Evolutionary conservation across 2,113 vertebrate genomes (phyloP), one percentile per base, ranked within the genome.

Genomic region (Cololabis saira): DNA sequence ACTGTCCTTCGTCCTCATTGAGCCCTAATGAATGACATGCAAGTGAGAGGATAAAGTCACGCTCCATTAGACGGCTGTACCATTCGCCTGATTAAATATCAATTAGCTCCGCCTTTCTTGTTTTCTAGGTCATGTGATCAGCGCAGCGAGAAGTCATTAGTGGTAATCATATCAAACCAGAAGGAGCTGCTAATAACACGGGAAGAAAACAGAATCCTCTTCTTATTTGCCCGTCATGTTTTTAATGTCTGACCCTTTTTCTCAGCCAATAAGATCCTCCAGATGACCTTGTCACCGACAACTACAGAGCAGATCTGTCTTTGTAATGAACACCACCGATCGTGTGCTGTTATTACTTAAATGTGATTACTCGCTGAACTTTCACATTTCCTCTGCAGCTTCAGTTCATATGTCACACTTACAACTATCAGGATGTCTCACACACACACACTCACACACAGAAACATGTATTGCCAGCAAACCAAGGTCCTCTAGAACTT

Each of bases 231-330:
- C 27, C 14, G 15, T 27, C 17, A 47, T 12, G 1, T 15, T 40
- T 40, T 16, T 27, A 18, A 15, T 41, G 30, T 48, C 8, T 33
- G 16, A 18, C 1, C 18, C 4, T 60, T 51, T 60, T 51, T 55
- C 57, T 76, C 65, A 17, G 51, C 72, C 69, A 81, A 70, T 78
- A 54, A 16, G 54, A 61, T 64, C 40, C 11, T 64, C 41, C 41
- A n/a, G 44, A 56, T 41, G 49, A 54, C 22, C 58, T 55, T 50
- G 65, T 51, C 47, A 21, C 21, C 65, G 18, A 27, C 33, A 51
- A 33, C 24, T 19, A 51, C 15, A 37, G 12, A 56, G 44, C 27
- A 41, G 30, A 57, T 58, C 37, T 3, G 14, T 43, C 44, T 18
- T 4, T 40, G 21, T 54, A 47, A 65, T 47, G n/a, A 58, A 48